These are phyloP conservation scores for Phaethon lepturus DNA, from an alignment of 2,113 vertebrate species.

Conservation along the genomic window DNA sequence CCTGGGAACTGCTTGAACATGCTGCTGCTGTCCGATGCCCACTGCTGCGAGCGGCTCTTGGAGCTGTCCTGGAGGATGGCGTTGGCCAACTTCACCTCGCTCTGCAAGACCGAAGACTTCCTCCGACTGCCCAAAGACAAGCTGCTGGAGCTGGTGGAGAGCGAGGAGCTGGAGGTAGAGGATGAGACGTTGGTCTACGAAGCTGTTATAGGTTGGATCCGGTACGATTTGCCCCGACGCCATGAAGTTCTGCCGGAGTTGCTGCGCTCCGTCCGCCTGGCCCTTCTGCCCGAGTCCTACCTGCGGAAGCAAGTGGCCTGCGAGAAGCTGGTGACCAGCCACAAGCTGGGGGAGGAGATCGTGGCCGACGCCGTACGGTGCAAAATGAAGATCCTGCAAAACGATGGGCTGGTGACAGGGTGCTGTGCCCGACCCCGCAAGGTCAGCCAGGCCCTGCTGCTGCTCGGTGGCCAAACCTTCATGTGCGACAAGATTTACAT, in stretches of 20 bases:
- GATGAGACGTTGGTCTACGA: conserved; percentile 77
- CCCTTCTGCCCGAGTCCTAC: conserved; percentile 73
- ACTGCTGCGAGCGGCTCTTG: conserved; percentile 82
- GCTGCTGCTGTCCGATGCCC: conserved; percentile 82
- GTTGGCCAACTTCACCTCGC: conserved; percentile 82
- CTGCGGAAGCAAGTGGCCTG: conserved; percentile 53
- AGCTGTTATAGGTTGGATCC: conserved; percentile 84
- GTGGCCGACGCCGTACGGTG: conserved; percentile 82
- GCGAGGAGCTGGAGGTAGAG: conserved; percentile 67
- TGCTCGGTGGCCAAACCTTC: conserved; percentile 85
- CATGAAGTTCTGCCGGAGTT: conserved; percentile 80
- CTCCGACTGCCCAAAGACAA: conserved; percentile 84
- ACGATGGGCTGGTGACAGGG: conserved; percentile 81
- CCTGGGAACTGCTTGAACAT: conserved; percentile 84
- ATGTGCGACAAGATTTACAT: conserved; percentile 84
- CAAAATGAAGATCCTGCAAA: conserved; percentile 86
- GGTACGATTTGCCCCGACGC: conserved; percentile 79
- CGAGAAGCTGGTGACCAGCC: conserved; percentile 81
- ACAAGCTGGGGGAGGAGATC: conserved; percentile 83
- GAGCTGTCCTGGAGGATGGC: conserved; percentile 86
- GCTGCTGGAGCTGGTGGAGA: conserved; percentile 64
- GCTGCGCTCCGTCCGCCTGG: conserved; percentile 81
- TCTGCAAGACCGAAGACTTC: conserved; percentile 85
- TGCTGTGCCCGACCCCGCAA: conserved; percentile 84
- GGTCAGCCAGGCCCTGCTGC: conserved; percentile 82